Evolutionary conservation across 2,797 vertebrate species (phyloP).

Genomic region (Spondyliosoma cantharus): DNA sequence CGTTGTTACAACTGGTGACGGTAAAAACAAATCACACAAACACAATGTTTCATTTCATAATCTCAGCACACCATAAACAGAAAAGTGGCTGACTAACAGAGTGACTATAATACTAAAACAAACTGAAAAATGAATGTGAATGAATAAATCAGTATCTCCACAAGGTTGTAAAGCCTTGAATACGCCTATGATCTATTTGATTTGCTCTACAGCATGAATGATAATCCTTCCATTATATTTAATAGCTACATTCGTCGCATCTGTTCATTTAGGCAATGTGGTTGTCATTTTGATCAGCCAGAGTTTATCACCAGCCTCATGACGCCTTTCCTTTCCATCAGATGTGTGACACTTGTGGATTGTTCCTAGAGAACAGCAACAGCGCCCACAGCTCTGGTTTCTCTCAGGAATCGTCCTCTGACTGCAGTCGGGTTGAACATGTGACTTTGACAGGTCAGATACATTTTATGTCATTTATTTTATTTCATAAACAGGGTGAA

Average conservation of each 20-base stretch:
- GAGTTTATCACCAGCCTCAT: not conserved
- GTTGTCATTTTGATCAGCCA: not conserved
- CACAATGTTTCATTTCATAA: not conserved
- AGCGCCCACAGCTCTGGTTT: conserved; percentile 7
- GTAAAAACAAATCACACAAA: not conserved
- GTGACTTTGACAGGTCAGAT: conserved; percentile 48
- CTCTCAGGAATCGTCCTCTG: conserved; percentile 28
- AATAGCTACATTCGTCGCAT: not conserved
- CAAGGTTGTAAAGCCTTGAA: not conserved
- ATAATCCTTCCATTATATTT: not conserved
- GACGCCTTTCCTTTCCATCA: conserved; percentile 49
- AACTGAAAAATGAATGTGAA: too few species aligned
- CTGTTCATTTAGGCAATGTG: not conserved
- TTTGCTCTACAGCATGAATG: not conserved
- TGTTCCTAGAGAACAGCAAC: conserved; percentile 63
- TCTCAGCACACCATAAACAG: not conserved
- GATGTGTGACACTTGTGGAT: conserved; percentile 79
- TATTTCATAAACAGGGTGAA: not conserved
- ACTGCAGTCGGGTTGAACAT: conserved; percentile 12
- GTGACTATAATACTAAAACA: not conserved
- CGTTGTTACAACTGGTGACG: not conserved
- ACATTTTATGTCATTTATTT: not conserved
- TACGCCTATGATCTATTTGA: not conserved
- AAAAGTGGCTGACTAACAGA: not conserved
- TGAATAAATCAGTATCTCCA: not conserved